Evolutionary conservation across 1,140 invertebrate genomes (phyloP).

Genomic region (Microplitis demolitor): DNA sequence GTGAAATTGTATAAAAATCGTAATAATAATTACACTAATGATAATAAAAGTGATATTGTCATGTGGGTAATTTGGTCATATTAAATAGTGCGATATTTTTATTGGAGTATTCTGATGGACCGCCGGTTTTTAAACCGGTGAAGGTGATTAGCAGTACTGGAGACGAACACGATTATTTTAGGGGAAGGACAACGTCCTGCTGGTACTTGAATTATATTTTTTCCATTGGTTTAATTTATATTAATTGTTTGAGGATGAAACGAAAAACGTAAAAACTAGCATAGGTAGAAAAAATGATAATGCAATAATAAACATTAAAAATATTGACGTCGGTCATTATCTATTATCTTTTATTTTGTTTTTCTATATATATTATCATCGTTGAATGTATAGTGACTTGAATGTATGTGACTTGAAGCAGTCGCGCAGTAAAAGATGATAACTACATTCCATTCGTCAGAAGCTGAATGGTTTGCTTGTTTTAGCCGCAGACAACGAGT

Average conservation of each 20-base stretch:
- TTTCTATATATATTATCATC: not conserved
- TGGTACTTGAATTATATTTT: conserved; percentile 25
- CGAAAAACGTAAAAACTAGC: not conserved
- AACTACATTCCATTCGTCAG: conserved; percentile 46
- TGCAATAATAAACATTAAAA: not conserved
- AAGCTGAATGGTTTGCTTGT: conserved; percentile 52
- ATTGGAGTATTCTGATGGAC: not conserved
- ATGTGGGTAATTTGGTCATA: not conserved
- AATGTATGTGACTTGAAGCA: conserved; percentile 57
- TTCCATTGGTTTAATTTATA: not conserved
- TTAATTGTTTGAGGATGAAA: not conserved
- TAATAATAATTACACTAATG: not conserved
- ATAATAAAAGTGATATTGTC: not conserved
- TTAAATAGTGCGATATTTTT: not conserved
- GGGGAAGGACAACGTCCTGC: conserved; percentile 31
- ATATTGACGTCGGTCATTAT: not conserved
- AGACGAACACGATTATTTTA: conserved; percentile 31
- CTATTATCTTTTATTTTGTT: not conserved
- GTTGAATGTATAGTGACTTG: conserved; percentile 40
- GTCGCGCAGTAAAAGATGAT: conserved; percentile 49
- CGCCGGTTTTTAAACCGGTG: conserved; percentile 7
- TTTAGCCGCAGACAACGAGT: conserved; percentile 31
- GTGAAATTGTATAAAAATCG: too few relatives aligned
- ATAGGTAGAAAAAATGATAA: not conserved
- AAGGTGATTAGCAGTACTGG: conserved; percentile 28